These are phyloP conservation scores for Matsumurasca onukii DNA, from an alignment of 1,140 invertebrate genomes.

Conservation along the genomic window DNA sequence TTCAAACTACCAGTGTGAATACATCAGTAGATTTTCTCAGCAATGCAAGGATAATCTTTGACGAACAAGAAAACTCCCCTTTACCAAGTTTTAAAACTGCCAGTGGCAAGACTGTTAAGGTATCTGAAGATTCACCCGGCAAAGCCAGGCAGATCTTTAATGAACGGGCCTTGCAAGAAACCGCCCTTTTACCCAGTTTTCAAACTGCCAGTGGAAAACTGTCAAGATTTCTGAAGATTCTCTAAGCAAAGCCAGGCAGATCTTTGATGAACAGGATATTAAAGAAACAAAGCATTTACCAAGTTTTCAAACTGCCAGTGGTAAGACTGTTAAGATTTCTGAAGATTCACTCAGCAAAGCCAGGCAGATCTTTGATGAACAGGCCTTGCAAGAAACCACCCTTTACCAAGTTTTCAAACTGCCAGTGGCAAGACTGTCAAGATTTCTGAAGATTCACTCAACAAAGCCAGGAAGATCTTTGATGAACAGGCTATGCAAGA, in stretches of 20 bases:
- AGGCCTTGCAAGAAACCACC: constrained; percentile 35
- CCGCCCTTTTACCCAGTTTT: constrained; percentile 39
- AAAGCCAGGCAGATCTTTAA: constrained; percentile 40
- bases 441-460: too few relatives aligned
- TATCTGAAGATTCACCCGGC: constrained; percentile 44
- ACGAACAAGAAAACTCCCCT: constrained; percentile 37
- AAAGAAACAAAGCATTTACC: neutral
- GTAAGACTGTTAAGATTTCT: constrained; percentile 42
- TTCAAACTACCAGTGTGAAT: too few relatives aligned
- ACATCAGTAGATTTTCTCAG: constrained; percentile 38
- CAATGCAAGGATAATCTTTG: constrained; percentile 40
- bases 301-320: constrained; percentile 48
- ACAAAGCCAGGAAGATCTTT: too few relatives aligned
- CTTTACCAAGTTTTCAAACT: too few relatives aligned
- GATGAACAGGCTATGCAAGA: too few relatives aligned
- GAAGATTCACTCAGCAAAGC: constrained; percentile 37
- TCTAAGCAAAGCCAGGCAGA: constrained; percentile 36
- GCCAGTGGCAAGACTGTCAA: too few relatives aligned
- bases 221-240: constrained; percentile 39
- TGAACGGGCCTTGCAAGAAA: too few relatives aligned
- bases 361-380: constrained; percentile 26
- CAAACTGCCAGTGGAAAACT: constrained; percentile 47
- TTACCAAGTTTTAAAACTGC: constrained; percentile 37
- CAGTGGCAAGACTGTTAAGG: constrained; percentile 33
- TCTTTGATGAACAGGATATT: constrained; percentile 7